Percentiles rank a stretch among this genome's conserved stretches.
Evolutionary conservation across 2,113 vertebrate species (phyloP).

Genomic region (Thymallus thymallus): DNA sequence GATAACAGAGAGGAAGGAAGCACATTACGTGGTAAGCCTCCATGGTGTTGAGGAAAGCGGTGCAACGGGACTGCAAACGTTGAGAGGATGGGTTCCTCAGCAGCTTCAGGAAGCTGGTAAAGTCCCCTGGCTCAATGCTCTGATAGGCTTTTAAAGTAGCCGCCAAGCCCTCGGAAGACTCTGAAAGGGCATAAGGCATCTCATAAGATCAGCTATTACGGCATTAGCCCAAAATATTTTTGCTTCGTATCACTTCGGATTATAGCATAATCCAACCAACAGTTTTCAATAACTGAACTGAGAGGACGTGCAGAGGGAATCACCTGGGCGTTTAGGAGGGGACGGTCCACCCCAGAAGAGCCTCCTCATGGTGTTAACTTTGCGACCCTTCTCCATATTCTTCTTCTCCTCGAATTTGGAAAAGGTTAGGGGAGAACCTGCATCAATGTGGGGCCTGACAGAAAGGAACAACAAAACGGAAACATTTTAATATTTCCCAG

Average conservation of each 20-base stretch:
- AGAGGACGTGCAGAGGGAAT: background rate
- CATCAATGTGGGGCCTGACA: constrained; percentile 51
- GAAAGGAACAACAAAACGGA: background rate
- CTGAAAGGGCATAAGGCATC: constrained; percentile 35
- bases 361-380: constrained; percentile 68
- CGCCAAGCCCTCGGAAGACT: constrained; percentile 53
- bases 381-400: constrained; percentile 68
- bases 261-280: background rate
- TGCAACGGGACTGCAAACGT: constrained; percentile 72
- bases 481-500: background rate
- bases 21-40: constrained; percentile 73
- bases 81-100: constrained; percentile 70
- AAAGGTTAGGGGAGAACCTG: constrained; percentile 54
- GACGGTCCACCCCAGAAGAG: constrained; percentile 72
- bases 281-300: background rate
- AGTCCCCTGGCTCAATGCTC: constrained; percentile 72
- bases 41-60: constrained; percentile 76
- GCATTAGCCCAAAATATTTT: background rate
- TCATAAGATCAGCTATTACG: background rate
- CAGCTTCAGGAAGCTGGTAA: constrained; percentile 76
- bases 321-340: constrained; percentile 66
- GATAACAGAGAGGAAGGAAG: background rate
- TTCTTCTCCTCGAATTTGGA: constrained; percentile 76
- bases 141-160: constrained; percentile 61
- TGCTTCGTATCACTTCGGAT: background rate